Evolutionary conservation across 53 echinoderm and acorn worm species (phyloP).

Genomic region (Echinarachnius parma): DNA sequence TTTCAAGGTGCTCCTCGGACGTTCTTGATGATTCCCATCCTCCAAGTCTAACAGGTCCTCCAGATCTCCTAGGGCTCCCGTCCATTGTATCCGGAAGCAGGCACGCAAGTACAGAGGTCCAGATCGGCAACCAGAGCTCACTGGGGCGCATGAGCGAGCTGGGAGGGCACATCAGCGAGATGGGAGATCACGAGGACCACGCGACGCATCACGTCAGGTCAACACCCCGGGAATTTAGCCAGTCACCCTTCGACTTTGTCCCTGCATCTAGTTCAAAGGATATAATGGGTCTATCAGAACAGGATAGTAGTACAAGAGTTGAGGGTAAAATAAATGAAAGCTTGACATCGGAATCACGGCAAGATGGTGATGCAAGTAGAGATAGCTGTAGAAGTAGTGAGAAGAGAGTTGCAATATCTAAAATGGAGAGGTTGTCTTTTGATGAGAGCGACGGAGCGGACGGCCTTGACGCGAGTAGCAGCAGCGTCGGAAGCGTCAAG

Average conservation of each 20-base stretch:
- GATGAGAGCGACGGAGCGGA: not conserved
- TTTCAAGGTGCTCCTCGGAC: no score
- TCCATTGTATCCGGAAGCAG: constrained; percentile 58
- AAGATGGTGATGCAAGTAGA: not conserved
- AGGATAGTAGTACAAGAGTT: not conserved
- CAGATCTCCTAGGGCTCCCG: constrained; percentile 16
- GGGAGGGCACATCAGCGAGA: no score
- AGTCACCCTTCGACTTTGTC: no score
- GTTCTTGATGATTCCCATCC: no score
- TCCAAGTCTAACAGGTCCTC: not conserved
- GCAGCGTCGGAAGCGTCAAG: not conserved
- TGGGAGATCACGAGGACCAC: no score
- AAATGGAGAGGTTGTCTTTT: not conserved
- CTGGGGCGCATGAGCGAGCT: constrained; percentile 52
- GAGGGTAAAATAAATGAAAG: no score
- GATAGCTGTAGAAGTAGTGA: constrained; percentile 8
- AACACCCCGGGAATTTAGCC: no score
- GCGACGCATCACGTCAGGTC: no score
- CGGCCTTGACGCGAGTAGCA: no score
- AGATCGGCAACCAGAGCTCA: constrained; percentile 49
- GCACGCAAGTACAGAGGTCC: constrained; percentile 85
- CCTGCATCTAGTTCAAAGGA: no score
- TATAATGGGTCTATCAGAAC: not conserved
- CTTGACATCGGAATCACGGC: not conserved
- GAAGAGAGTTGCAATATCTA: no score